Percentiles rank a stretch among this genome's conserved stretches.
Evolutionary conservation across 2,113 vertebrate genomes (phyloP).

Genomic region (Peromyscus maniculatus): DNA sequence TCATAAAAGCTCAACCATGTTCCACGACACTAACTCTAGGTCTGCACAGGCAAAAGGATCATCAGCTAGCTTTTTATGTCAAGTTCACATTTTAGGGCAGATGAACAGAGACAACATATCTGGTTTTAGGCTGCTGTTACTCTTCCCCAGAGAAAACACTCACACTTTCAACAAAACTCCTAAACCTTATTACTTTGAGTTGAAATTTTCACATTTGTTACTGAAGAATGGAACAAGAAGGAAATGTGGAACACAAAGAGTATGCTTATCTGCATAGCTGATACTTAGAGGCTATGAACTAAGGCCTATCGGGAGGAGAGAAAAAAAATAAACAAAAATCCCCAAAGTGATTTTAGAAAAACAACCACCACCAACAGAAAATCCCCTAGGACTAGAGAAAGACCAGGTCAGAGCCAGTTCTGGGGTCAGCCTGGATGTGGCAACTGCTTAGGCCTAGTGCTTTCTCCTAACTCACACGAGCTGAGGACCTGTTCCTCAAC

Average conservation of each 20-base stretch:
- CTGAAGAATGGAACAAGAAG: constrained; percentile 61
- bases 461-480: constrained; percentile 58
- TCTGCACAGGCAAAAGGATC: constrained; percentile 72
- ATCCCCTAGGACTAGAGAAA: constrained; percentile 41
- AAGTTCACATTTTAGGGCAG: constrained; percentile 78
- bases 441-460: not conserved
- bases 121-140: constrained; percentile 73
- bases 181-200: constrained; percentile 87
- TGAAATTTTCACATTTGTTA: constrained; percentile 81
- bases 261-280: constrained; percentile 88
- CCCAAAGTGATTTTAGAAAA: constrained; percentile 57
- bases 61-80: constrained; percentile 70
- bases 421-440: constrained; percentile 42
- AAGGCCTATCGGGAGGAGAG: constrained; percentile 82
- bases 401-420: constrained; percentile 59
- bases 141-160: constrained; percentile 73
- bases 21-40: constrained; percentile 64
- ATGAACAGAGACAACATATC: constrained; percentile 74
- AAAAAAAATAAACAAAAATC: constrained; percentile 79
- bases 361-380: not conserved
- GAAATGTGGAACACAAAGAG: constrained; percentile 77
- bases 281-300: constrained; percentile 85
- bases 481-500: not conserved
- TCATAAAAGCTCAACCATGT: constrained; percentile 68
- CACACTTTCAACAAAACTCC: constrained; percentile 86